Evolutionary conservation across 2,888 invertebrate species (phyloP).

Genomic region (Coelinius sp.): DNA sequence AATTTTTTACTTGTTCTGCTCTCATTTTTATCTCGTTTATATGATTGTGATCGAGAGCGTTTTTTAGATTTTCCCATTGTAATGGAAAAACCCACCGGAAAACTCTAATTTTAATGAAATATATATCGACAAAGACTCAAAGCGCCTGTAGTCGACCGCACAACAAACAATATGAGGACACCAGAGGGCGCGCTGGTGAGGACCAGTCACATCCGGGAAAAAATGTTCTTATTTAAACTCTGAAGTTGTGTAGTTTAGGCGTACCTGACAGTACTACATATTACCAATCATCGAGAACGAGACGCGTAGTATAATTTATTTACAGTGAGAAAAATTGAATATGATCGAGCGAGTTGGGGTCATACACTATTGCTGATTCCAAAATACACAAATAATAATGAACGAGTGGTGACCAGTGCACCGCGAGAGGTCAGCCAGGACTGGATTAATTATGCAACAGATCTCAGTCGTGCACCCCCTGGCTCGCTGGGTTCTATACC

Average conservation of each 20-base stretch:
- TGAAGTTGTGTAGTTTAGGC: no score
- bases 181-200: no score
- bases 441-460: constrained; percentile 66
- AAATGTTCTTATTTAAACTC: no score
- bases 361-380: constrained; percentile 40
- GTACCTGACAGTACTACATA: no score
- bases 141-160: no score
- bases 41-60: constrained; percentile 5
- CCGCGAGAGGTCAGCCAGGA: constrained; percentile 61
- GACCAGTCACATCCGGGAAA: no score
- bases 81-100: no score
- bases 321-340: not conserved
- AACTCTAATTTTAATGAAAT: no score
- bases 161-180: no score
- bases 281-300: no score
- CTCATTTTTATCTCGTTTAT: not conserved
- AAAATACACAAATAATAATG: constrained; percentile 54
- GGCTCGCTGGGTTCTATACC: constrained; percentile 55
- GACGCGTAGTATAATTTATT: constrained; percentile 21
- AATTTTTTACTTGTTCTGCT: constrained; percentile 11
- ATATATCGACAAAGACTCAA: no score
- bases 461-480: constrained; percentile 51
- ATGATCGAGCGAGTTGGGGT: not conserved
- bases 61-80: constrained; percentile 6
- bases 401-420: constrained; percentile 34